A percentile compares a stretch with the other conserved stretches of the same genome.
These are phyloP conservation scores for Brienomyrus longianalis DNA, from an alignment of 2,113 vertebrate genomes.

Conservation along the genomic window DNA sequence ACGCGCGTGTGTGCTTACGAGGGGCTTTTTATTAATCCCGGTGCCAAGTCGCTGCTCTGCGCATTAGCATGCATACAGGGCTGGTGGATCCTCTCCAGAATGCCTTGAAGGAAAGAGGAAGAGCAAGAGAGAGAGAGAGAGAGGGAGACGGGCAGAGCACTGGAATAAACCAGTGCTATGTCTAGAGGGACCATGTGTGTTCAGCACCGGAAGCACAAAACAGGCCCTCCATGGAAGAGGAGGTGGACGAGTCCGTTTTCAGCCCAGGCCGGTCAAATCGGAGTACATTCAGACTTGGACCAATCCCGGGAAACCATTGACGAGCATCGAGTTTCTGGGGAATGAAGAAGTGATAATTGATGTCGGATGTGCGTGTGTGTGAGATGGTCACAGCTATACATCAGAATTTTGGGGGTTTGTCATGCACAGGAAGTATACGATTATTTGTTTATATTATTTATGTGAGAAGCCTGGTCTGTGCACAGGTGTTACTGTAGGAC, in stretches of 20 bases:
- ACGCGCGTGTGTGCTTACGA: constrained; percentile 34
- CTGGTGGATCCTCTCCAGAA: constrained; percentile 35
- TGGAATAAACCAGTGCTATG: constrained; percentile 35
- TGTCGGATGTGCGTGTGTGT: neutral
- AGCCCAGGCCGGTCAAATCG: neutral
- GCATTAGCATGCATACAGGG: constrained; percentile 36
- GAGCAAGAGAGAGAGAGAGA: constrained; percentile 5
- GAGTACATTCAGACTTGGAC: neutral
- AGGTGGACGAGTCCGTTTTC: neutral
- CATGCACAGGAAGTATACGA: neutral
- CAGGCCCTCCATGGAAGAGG: neutral
- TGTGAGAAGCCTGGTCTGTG: neutral
- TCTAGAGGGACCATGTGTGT: constrained; percentile 11
- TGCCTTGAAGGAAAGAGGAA: constrained; percentile 35
- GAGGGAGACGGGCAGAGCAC: constrained; percentile 20
- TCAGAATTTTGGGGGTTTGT: neutral
- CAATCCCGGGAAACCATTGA: neutral
- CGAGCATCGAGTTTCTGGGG: neutral
- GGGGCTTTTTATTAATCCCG: constrained; percentile 38
- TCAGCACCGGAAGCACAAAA: neutral
- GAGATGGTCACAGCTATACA: neutral
- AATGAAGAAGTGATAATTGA: neutral
- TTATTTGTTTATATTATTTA: neutral
- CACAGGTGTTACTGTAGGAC: neutral
- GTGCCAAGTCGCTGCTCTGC: constrained; percentile 17